Evolutionary conservation across 2,113 vertebrate genomes (phyloP).

Genomic region (Orthonyx spaldingii): DNA sequence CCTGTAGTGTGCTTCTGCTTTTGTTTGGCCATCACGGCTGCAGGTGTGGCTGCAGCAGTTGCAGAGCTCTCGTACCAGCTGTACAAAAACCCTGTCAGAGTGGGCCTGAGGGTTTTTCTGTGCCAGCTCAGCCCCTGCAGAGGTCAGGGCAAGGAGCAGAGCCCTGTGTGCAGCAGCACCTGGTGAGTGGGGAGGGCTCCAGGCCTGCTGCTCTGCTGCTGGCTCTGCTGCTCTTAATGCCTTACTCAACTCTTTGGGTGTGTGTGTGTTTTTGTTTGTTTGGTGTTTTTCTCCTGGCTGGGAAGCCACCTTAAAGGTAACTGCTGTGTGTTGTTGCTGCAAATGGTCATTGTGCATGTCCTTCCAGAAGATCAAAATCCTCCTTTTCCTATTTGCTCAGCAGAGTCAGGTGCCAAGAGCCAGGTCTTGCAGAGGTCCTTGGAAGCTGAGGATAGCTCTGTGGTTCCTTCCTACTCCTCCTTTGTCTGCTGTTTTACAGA

Average conservation of each 20-base stretch:
- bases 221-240: not conserved
- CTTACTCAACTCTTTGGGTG: not conserved
- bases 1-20: not conserved
- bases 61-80: accelerated
- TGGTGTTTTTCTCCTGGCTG: not conserved
- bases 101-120: accelerated
- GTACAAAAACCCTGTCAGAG: accelerated
- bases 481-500: conserved; percentile 20
- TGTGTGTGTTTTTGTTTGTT: not conserved
- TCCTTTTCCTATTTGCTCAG: not conserved
- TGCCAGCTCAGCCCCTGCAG: not conserved
- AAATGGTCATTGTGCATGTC: accelerated
- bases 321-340: not conserved
- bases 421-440: not conserved
- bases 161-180: not conserved
- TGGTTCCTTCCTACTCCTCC: conserved; percentile 14
- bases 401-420: not conserved
- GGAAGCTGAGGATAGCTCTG: not conserved
- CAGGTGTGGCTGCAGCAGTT: not conserved
- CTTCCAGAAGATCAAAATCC: not conserved
- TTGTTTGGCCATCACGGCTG: accelerated
- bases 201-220: not conserved
- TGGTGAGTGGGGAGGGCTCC: not conserved
- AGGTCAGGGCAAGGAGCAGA: accelerated
- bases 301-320: accelerated